Percentiles rank a stretch among this genome's conserved stretches.
These are phyloP conservation scores for Nymphalis polychloros DNA, from an alignment of 2,888 invertebrate genomes.

Conservation along the genomic window DNA sequence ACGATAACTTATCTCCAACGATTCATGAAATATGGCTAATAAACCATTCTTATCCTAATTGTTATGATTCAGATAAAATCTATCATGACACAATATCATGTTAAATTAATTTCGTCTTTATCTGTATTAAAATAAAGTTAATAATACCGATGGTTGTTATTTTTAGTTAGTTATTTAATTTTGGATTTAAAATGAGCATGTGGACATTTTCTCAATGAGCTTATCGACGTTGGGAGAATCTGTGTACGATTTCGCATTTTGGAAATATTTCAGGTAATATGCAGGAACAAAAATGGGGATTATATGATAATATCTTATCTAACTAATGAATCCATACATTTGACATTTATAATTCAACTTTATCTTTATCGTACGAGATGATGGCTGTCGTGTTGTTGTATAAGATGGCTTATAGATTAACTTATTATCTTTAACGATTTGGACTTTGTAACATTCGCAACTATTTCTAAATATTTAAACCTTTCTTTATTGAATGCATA, in stretches of 20 bases:
- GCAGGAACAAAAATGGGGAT: slow-evolving; percentile 60
- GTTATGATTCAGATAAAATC: slow-evolving; percentile 7
- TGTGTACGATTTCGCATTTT: background rate
- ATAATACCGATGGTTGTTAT: background rate
- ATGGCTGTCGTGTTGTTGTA: background rate
- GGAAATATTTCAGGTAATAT: slow-evolving; percentile 41
- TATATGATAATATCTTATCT: slow-evolving; percentile 46
- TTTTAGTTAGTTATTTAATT: background rate
- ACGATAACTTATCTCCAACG: background rate
- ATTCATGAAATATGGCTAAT: background rate
- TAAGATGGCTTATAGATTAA: background rate
- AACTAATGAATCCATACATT: slow-evolving; percentile 8
- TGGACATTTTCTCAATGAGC: slow-evolving; percentile 18
- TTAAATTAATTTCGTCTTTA: background rate
- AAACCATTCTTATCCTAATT: background rate
- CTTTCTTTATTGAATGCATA: too few species aligned
- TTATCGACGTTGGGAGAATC: slow-evolving; percentile 30
- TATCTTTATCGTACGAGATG: background rate
- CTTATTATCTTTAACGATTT: background rate
- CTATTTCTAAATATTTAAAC: too few species aligned
- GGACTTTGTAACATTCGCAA: too few species aligned
- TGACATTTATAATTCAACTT: background rate
- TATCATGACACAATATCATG: background rate
- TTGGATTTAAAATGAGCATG: background rate
- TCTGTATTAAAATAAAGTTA: background rate